Evolutionary conservation across 2,888 invertebrate species (phyloP).

Genomic region (Tenthredo distinguenda): DNA sequence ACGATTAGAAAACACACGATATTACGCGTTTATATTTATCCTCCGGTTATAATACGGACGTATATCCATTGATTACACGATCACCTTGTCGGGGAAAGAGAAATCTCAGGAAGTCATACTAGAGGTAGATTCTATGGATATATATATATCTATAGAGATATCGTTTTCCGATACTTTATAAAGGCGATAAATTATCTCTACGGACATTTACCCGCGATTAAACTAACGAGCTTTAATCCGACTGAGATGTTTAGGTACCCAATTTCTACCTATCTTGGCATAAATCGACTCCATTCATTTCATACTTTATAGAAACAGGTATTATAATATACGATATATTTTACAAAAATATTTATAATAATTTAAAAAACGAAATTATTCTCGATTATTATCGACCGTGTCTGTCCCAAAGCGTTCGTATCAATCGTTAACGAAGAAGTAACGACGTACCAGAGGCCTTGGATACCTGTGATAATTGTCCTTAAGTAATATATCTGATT

Average conservation of each 20-base stretch:
- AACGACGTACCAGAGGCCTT: too few relatives aligned
- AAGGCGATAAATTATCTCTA: neutral
- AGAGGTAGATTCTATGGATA: too few relatives aligned
- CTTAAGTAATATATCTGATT: neutral
- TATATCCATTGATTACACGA: neutral
- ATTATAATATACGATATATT: neutral
- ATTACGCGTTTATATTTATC: neutral
- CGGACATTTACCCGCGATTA: neutral
- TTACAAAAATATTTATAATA: too few relatives aligned
- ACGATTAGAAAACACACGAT: slow-evolving; percentile 2
- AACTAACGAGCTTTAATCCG: neutral
- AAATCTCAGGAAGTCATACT: slow-evolving; percentile 15
- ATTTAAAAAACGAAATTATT: too few relatives aligned
- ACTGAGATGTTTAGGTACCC: neutral
- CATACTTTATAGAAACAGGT: neutral
- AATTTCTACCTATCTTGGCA: neutral
- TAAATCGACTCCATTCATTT: neutral
- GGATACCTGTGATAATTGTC: neutral
- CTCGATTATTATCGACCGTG: too few relatives aligned
- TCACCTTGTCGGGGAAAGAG: neutral
- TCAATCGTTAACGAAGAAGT: too few relatives aligned
- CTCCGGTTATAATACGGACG: neutral
- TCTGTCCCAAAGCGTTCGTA: too few relatives aligned
- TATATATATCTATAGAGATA: neutral
- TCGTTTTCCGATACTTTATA: neutral